These are phyloP conservation scores for Lerista edwardsae DNA, from an alignment of 2,797 vertebrate genomes.

Conservation along the genomic window DNA sequence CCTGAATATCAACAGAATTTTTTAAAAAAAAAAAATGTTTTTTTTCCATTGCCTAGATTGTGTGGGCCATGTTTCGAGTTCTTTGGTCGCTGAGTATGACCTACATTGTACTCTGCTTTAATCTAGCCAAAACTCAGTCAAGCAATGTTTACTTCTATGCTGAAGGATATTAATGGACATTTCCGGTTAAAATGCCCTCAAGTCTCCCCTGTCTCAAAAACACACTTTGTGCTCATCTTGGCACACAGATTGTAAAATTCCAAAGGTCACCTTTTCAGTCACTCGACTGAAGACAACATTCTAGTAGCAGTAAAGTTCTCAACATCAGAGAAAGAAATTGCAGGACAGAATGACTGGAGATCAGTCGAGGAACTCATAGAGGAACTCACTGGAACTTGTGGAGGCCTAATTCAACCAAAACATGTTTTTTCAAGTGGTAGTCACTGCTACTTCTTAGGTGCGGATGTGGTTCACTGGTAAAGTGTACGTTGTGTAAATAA, in stretches of 20 bases:
- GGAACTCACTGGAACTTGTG: too few species aligned
- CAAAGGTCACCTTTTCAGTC: slow-evolving; percentile 1
- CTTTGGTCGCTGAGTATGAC: not conserved
- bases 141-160: not conserved
- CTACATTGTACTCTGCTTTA: slow-evolving; percentile 8
- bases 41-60: not conserved
- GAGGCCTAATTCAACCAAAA: not conserved
- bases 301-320: not conserved
- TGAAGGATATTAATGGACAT: slow-evolving; percentile 1
- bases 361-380: not conserved
- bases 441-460: not conserved
- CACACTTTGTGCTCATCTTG: not conserved
- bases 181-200: slow-evolving; percentile 10
- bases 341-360: not conserved
- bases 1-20: slow-evolving; percentile 11
- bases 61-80: not conserved
- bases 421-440: not conserved
- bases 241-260: not conserved
- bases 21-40: not conserved
- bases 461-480: not conserved
- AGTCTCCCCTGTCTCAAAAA: not conserved
- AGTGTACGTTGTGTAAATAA: too few species aligned
- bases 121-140: not conserved
- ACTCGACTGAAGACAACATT: not conserved
- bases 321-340: not conserved